Percentiles rank a stretch among this genome's conserved stretches.
phyloP scores from a whole-genome alignment of 2,113 vertebrate genomes.

The Poecile atricapillus region DNA sequence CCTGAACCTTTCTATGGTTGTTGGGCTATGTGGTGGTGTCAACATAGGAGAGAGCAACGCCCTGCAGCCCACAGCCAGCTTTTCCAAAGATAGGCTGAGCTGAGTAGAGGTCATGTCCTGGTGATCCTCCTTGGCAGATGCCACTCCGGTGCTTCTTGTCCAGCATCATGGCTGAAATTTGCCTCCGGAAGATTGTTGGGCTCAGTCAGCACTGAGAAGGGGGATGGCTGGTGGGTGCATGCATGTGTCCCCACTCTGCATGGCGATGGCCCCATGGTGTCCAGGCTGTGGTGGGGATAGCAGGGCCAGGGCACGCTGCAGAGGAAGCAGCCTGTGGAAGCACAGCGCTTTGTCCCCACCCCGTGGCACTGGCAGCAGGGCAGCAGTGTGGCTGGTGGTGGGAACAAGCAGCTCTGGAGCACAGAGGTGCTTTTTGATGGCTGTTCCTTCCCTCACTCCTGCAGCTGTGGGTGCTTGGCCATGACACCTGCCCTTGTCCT shows the following conservation, averaged over 20 bases:
- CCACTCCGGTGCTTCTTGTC: not conserved
- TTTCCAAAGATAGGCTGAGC: not conserved
- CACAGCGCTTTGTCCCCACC: accelerated
- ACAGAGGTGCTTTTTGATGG: not conserved
- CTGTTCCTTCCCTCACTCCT: not conserved
- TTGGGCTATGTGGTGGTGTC: not conserved
- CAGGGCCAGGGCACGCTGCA: accelerated
- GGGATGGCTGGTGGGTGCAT: not conserved
- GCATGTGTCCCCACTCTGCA: not conserved
- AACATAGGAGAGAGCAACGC: not conserved
- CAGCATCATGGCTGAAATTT: not conserved
- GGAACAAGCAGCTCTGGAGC: not conserved
- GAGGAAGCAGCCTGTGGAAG: not conserved
- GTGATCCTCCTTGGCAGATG: not conserved
- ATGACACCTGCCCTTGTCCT: not conserved
- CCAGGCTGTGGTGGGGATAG: not conserved
- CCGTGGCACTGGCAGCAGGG: accelerated
- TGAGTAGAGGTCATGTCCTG: not conserved
- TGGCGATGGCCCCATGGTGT: not conserved
- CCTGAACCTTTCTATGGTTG: accelerated
- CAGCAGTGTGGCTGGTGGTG: not conserved
- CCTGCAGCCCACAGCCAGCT: not conserved
- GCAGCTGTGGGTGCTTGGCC: accelerated
- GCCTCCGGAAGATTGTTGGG: not conserved
- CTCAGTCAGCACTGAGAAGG: not conserved